These are phyloP conservation scores for Acanthiza pusilla DNA, from an alignment of 2,797 vertebrate species.

Conservation along the genomic window DNA sequence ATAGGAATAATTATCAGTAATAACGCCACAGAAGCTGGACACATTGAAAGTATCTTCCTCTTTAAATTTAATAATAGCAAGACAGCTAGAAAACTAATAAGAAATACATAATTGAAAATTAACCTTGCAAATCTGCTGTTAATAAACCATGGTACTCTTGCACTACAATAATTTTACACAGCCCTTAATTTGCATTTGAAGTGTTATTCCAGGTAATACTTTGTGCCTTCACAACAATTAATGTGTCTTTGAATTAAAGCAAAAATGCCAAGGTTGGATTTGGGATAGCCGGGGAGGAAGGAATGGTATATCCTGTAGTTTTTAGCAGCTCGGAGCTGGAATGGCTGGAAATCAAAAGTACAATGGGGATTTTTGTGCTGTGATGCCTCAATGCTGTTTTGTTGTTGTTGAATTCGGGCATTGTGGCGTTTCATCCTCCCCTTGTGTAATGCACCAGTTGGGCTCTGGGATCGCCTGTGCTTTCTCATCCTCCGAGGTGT, in stretches of 20 bases:
- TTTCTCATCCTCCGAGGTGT: background rate
- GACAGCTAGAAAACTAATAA: conserved; percentile 69
- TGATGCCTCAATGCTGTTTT: conserved; percentile 36
- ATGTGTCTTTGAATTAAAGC: background rate
- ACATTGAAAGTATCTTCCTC: conserved; percentile 67
- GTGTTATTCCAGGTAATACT: conserved; percentile 59
- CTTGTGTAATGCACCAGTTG: background rate
- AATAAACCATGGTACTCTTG: conserved; percentile 61
- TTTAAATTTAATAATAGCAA: conserved; percentile 73
- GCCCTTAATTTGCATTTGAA: conserved; percentile 60
- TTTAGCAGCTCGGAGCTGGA: background rate
- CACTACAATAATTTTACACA: conserved; percentile 58
- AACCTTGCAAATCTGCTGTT: conserved; percentile 71
- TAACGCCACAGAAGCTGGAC: conserved; percentile 60
- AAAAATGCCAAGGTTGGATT: background rate
- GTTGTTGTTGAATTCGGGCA: conserved; percentile 30
- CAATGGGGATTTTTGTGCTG: conserved; percentile 44
- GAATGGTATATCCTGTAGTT: background rate
- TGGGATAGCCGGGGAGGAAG: background rate
- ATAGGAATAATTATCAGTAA: conserved; percentile 72
- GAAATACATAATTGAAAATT: conserved; percentile 75
- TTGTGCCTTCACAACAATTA: conserved; percentile 39
- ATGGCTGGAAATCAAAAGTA: background rate
- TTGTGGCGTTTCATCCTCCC: background rate
- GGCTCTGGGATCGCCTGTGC: accelerated